Base-by-base conservation (phyloP, 2,797 vertebrate genomes). In the Naso thynnoides region DNA sequence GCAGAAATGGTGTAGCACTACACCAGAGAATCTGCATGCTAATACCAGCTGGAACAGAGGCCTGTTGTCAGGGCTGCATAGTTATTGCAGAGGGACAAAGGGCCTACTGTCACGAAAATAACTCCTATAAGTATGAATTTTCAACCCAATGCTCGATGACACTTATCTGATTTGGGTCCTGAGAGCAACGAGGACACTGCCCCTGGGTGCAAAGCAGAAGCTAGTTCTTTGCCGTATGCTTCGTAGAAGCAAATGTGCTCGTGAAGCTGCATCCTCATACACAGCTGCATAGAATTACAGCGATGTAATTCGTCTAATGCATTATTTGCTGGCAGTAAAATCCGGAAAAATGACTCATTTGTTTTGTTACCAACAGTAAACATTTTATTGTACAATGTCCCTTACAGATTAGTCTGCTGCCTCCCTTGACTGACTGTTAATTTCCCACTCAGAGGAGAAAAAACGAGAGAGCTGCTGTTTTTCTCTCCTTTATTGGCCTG, bases 1-100 rank as follows among this genome's bases (percentile, higher is more conserved):
- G 78, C 82, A 92, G 93, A 94, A 94, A 95, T 88, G 93, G 94
- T 94, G 94, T 94, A 94, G 95, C 93, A 90, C 93, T 95, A 95
- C 95, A 95, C 90, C 91, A 91, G 93, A 91, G 91, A 94, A 94
- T 96, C 95, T 96, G 96, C 94, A 97, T 96, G 92, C 96, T 96
- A 95, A 96, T 94, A 92, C 86, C 90, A 93, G 88, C 57, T 76
- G 68, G 56, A 92, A 98, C 97, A 98, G 95, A 90, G 85, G 84
- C 76, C 89, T 92, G 89, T 97, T 99, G 97, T 98, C 81, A 84
- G 60, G 36, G 87, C 83, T 94, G 95, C 95, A 96, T 94, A 91
- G 95, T 93, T 94, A 93, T 95, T 94, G 93, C 92, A 94, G 88
- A 81, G 78, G 84, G 87, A 95, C 95, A 98, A 96, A 95, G 93